Evolutionary conservation across 1,140 invertebrate genomes (phyloP).

Genomic region (Lepidotrigona ventralis): DNA sequence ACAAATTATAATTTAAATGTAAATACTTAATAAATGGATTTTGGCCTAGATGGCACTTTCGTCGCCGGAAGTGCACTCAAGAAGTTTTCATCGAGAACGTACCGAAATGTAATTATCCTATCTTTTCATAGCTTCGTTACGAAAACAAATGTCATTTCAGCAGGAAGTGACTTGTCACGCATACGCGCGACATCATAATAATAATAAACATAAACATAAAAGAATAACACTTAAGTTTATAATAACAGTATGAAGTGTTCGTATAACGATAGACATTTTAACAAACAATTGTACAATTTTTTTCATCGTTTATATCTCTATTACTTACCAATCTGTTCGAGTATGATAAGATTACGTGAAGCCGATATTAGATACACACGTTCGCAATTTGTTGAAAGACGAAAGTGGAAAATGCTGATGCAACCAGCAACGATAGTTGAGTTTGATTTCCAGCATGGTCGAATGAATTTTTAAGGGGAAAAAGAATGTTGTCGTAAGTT

Average conservation of each 20-base stretch:
- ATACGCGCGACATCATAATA: background rate
- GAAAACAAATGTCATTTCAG: background rate
- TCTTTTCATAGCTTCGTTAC: background rate
- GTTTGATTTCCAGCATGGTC: constrained; percentile 37
- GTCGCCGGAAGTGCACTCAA: background rate
- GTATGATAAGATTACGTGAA: constrained; percentile 28
- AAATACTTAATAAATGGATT: background rate
- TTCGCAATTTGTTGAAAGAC: constrained; percentile 42
- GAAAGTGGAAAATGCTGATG: constrained; percentile 51
- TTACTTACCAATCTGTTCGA: constrained; percentile 29
- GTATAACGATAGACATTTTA: background rate
- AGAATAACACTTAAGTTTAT: background rate
- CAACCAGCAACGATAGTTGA: constrained; percentile 44
- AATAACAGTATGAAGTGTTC: background rate
- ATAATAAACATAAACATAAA: background rate
- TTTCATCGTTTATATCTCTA: constrained; percentile 15
- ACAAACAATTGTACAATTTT: constrained; percentile 6
- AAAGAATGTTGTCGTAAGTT: constrained; percentile 16
- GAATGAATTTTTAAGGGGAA: constrained; percentile 35
- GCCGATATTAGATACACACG: constrained; percentile 6
- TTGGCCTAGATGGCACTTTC: background rate
- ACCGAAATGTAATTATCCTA: background rate
- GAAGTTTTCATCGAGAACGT: background rate
- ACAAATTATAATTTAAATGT: background rate
- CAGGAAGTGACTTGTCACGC: background rate